These are phyloP conservation scores for Megalonaias nervosa DNA, from an alignment of 1,140 invertebrate genomes.

Conservation along the genomic window DNA sequence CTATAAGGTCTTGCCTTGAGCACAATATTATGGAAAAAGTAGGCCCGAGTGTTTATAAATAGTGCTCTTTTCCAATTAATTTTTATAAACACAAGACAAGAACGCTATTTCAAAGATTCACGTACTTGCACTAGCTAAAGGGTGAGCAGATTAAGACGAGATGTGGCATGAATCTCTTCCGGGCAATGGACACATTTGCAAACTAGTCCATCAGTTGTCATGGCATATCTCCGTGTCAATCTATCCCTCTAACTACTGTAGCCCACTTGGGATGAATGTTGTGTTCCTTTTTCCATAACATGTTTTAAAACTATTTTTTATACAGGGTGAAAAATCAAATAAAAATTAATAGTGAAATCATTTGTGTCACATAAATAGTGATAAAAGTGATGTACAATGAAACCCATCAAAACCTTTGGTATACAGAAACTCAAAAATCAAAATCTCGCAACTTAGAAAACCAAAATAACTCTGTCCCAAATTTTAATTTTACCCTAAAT, in stretches of 20 bases:
- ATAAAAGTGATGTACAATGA: not conserved
- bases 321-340: not conserved
- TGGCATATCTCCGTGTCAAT: conserved; percentile 38
- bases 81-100: conserved; percentile 76
- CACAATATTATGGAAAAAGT: conserved; percentile 23
- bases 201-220: conserved; percentile 10
- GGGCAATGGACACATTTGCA: not conserved
- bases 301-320: conserved; percentile 32
- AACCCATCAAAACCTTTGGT: not conserved
- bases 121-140: conserved; percentile 72
- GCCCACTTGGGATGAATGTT: conserved; percentile 25
- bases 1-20: conserved; percentile 28
- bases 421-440: too few species aligned
- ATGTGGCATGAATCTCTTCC: not conserved
- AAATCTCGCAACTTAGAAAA: too few species aligned
- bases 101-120: conserved; percentile 58
- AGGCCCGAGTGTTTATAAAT: conserved; percentile 75
- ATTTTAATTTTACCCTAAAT: too few species aligned
- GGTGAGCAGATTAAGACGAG: conserved; percentile 41
- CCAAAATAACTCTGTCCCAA: too few species aligned
- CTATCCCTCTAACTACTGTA: conserved; percentile 62
- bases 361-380: conserved; percentile 13
- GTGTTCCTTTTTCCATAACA: conserved; percentile 9
- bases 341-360: conserved; percentile 18
- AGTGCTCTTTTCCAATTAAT: conserved; percentile 75